phyloP scores from a whole-genome alignment of 2,113 vertebrate species.

The Cacatua alba region DNA sequence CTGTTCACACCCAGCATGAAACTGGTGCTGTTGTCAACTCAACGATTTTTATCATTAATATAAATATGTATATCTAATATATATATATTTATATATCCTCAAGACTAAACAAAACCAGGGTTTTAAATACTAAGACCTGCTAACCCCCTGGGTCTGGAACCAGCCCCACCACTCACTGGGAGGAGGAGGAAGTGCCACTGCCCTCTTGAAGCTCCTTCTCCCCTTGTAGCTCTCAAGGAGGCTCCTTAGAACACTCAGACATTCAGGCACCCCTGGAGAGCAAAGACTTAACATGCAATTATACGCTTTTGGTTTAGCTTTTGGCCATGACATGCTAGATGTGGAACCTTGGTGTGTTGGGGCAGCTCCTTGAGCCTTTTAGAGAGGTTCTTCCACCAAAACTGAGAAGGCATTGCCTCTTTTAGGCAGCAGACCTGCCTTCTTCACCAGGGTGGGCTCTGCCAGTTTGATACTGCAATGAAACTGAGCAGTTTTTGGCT shows the following conservation, averaged over 20 bases:
- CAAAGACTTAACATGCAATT: not conserved
- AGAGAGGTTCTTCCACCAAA: not conserved
- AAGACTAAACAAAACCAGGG: not conserved
- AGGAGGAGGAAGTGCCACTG: not conserved
- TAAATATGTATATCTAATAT: too few relatives aligned
- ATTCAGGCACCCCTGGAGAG: not conserved
- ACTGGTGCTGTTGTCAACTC: not conserved
- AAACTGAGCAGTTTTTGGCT: not conserved
- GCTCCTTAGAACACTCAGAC: not conserved
- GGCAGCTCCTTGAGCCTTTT: not conserved
- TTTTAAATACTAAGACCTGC: not conserved
- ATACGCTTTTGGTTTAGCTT: not conserved
- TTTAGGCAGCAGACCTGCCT: not conserved
- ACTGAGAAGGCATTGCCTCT: not conserved
- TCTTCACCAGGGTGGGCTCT: not conserved
- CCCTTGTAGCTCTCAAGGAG: not conserved
- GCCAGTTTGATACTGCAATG: not conserved
- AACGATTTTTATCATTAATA: not conserved
- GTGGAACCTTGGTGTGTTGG: rapidly evolving
- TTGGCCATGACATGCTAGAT: not conserved
- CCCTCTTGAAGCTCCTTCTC: not conserved
- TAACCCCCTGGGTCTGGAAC: not conserved
- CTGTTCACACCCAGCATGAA: not conserved
- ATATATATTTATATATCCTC: not conserved
- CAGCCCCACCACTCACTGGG: not conserved